These are phyloP conservation scores for Leucoma salicis DNA, from an alignment of 2,888 invertebrate species.

Conservation along the genomic window DNA sequence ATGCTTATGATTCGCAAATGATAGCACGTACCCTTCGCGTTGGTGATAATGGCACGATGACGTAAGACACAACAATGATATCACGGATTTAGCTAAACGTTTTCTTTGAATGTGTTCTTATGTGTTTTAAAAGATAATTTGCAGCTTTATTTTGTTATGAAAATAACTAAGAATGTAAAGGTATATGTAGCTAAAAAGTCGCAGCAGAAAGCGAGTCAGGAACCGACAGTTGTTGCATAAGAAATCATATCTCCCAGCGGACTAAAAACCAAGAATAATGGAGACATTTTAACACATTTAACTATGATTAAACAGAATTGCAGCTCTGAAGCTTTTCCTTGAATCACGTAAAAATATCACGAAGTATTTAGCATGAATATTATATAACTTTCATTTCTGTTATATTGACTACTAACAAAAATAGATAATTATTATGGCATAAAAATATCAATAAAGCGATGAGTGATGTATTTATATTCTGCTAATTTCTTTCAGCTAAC, in stretches of 20 bases:
- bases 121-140: conserved; percentile 1
- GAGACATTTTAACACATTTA: conserved; percentile 25
- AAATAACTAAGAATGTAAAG: too few relatives aligned
- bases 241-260: conserved; percentile 13
- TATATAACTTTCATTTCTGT: too few relatives aligned
- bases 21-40: conserved; percentile 29
- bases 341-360: background rate
- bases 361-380: background rate
- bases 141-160: background rate
- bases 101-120: background rate
- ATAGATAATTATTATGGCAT: too few relatives aligned
- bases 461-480: too few relatives aligned
- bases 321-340: conserved; percentile 1
- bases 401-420: too few relatives aligned
- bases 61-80: conserved; percentile 25
- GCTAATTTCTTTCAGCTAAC: too few relatives aligned
- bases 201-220: conserved; percentile 14
- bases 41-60: conserved; percentile 32
- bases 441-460: too few relatives aligned
- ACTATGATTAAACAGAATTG: conserved; percentile 26
- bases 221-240: conserved; percentile 15
- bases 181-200: background rate
- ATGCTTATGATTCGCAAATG: conserved; percentile 32
- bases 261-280: conserved; percentile 20
- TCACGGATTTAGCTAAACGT: conserved; percentile 10